Conservation (phyloP, 2,797 vertebrate species). For the Acomys russatus region DNA sequence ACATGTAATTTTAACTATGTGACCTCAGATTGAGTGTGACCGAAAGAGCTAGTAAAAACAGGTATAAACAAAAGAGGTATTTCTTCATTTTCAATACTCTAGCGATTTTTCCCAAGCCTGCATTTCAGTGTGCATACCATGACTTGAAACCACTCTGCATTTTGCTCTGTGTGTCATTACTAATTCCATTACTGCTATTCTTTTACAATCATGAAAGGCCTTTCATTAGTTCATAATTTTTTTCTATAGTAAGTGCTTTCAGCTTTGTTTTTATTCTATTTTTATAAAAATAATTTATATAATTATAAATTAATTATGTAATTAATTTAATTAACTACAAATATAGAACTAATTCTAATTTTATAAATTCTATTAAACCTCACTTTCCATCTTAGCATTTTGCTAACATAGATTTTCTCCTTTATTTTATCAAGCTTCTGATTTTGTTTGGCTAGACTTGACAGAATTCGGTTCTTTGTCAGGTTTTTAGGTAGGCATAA, state of each 20-base stretch:
- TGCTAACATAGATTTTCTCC: neutral
- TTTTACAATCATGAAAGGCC: neutral
- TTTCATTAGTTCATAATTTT: neutral
- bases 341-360: neutral
- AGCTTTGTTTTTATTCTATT: neutral
- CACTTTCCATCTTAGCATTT: neutral
- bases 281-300: neutral
- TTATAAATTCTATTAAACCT: neutral
- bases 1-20: neutral
- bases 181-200: neutral
- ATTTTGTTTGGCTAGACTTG: neutral
- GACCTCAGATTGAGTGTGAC: neutral
- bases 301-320: neutral
- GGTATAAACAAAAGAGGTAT: neutral
- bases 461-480: neutral
- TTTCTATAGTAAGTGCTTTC: neutral
- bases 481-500: neutral
- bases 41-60: neutral
- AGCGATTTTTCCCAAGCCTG: neutral
- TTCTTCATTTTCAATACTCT: constrained; percentile 29
- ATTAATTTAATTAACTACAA: neutral
- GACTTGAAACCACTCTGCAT: constrained; percentile 1
- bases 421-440: neutral
- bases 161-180: neutral
- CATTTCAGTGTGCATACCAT: neutral